Conservation (phyloP, 2,888 invertebrate species). For the Scotopteryx bipunctaria region DNA sequence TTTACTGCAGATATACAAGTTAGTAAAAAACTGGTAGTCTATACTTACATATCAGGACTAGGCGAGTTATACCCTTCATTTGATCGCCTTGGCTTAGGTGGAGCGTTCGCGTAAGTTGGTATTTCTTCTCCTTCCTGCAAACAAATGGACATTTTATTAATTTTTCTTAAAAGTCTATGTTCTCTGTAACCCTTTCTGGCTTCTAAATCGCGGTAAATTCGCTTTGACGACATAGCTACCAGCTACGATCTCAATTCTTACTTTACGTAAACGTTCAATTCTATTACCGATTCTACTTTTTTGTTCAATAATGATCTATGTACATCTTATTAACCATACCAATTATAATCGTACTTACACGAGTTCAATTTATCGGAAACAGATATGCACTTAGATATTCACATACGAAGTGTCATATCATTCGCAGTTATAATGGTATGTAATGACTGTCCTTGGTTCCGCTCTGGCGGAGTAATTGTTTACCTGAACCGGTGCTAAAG, state of each 20-base stretch:
- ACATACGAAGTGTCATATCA: constrained; percentile 33
- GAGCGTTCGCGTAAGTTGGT: constrained; percentile 93
- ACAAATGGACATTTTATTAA: background rate
- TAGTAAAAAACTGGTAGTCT: background rate
- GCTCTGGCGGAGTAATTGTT: constrained; percentile 70
- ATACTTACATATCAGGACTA: constrained; percentile 86
- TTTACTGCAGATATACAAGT: background rate
- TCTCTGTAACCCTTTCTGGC: too few species aligned
- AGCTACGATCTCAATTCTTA: too few species aligned
- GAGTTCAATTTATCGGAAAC: background rate
- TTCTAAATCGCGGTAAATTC: too few species aligned
- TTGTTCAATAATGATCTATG: too few species aligned
- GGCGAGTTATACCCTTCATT: constrained; percentile 90
- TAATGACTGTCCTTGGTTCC: constrained; percentile 77
- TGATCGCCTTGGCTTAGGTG: constrained; percentile 92
- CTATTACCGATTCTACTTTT: too few species aligned
- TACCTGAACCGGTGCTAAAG: constrained; percentile 58
- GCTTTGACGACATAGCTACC: too few species aligned
- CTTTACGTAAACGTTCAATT: too few species aligned
- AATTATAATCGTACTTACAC: too few species aligned
- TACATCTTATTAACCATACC: background rate
- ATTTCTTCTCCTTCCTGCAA: constrained; percentile 69
- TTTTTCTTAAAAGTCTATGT: too few species aligned
- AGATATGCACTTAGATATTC: constrained; percentile 27
- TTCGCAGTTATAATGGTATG: constrained; percentile 61